These are phyloP conservation scores for Aplysina aerophoba DNA, from an alignment of 37 sponge, comb jelly and placozoan genomes.

Conservation along the genomic window DNA sequence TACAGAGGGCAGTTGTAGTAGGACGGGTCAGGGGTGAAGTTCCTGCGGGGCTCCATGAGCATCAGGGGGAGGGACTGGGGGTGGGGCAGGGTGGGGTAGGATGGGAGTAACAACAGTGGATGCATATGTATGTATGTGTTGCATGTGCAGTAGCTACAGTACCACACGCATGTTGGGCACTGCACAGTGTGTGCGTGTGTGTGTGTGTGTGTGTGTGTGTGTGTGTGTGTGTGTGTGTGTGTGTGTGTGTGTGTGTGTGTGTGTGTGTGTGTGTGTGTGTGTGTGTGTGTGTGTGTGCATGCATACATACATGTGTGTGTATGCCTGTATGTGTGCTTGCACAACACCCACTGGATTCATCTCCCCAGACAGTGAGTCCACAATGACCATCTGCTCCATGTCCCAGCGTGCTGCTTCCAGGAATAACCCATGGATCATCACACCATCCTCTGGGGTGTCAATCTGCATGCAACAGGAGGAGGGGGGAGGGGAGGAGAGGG, in stretches of 20 bases:
- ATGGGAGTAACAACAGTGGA: too few relatives aligned
- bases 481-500: not conserved
- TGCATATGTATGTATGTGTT: too few relatives aligned
- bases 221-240: too few relatives aligned
- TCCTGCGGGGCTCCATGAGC: slow-evolving; percentile 87
- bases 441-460: slow-evolving; percentile 87
- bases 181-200: too few relatives aligned
- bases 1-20: slow-evolving; percentile 84
- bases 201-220: too few relatives aligned
- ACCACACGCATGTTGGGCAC: too few relatives aligned
- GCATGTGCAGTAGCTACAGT: too few relatives aligned
- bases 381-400: slow-evolving; percentile 73
- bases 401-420: slow-evolving; percentile 96
- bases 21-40: slow-evolving; percentile 60
- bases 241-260: too few relatives aligned
- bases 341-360: slow-evolving; percentile 86
- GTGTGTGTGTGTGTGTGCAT: too few relatives aligned
- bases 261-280: too few relatives aligned
- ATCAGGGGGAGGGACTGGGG: slow-evolving; percentile 77
- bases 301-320: too few relatives aligned
- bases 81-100: not conserved
- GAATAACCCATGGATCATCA: slow-evolving; percentile 93
- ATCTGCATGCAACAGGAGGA: slow-evolving; percentile 28
- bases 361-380: slow-evolving; percentile 81
- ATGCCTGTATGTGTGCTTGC: not conserved